Conservation (phyloP, 2,797 vertebrate species). For the Psittacula derbiana region DNA sequence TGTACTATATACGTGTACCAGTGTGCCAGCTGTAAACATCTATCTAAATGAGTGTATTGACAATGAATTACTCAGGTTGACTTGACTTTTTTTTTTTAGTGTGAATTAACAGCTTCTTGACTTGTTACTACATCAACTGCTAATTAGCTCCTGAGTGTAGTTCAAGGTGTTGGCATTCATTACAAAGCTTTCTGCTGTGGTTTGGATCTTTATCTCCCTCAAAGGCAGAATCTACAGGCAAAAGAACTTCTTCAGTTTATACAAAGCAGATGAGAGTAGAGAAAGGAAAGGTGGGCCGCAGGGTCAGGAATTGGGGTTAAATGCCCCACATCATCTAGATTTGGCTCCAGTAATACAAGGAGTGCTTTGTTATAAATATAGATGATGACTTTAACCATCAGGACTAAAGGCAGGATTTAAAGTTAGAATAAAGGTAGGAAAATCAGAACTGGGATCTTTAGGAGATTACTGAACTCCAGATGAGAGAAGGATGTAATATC, state of each 20-base stretch:
- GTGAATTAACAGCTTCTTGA: slow-evolving; percentile 66
- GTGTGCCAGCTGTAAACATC: slow-evolving; percentile 27
- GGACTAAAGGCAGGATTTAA: neutral
- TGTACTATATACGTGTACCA: neutral
- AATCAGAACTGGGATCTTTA: neutral
- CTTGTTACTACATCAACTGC: slow-evolving; percentile 65
- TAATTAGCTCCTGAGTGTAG: slow-evolving; percentile 68
- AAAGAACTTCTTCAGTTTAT: slow-evolving; percentile 21
- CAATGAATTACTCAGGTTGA: slow-evolving; percentile 34
- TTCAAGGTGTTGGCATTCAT: slow-evolving; percentile 68
- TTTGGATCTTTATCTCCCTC: slow-evolving; percentile 67
- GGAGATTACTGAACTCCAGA: neutral
- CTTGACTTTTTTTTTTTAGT: slow-evolving; percentile 3
- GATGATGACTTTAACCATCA: neutral
- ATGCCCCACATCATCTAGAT: neutral
- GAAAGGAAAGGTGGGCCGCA: slow-evolving; percentile 2
- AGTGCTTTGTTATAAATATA: neutral
- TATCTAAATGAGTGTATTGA: slow-evolving; percentile 17
- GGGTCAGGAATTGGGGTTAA: neutral
- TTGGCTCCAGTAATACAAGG: neutral
- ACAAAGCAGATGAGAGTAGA: neutral
- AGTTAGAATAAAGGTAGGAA: neutral
- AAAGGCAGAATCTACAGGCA: slow-evolving; percentile 49
- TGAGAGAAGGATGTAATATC: fast-evolving
- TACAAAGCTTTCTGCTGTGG: slow-evolving; percentile 57